Evolutionary conservation across 1,140 invertebrate genomes (phyloP).

Genomic region (Nymphalis io): DNA sequence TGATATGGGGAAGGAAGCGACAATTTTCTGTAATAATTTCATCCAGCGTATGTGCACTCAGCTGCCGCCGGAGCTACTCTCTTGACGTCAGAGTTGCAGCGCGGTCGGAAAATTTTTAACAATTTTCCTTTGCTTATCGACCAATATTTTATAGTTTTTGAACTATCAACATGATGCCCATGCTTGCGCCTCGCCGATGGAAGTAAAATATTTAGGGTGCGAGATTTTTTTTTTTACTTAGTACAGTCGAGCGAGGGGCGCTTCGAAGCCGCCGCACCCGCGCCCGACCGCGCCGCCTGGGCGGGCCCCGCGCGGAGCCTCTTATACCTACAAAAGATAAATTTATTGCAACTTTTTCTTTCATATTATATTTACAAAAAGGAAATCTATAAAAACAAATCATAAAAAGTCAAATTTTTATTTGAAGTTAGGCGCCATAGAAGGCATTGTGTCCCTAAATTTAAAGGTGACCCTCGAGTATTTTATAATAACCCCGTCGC

Average conservation of each 20-base stretch:
- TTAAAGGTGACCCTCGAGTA: conserved; percentile 1
- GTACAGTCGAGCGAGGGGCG: conserved; percentile 51
- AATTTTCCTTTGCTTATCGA: conserved; percentile 59
- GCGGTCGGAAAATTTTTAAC: conserved; percentile 65
- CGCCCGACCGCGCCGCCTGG: conserved; percentile 48
- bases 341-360: conserved; percentile 4
- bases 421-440: not conserved
- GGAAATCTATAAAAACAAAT: conserved; percentile 37
- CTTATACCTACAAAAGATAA: not conserved
- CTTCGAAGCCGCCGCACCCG: conserved; percentile 49
- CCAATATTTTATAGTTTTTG: conserved; percentile 38
- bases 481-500: not conserved
- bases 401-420: conserved; percentile 50
- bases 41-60: conserved; percentile 27
- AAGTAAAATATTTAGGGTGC: conserved; percentile 49
- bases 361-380: conserved; percentile 9
- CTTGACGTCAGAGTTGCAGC: conserved; percentile 55
- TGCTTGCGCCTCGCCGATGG: conserved; percentile 62
- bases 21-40: conserved; percentile 22
- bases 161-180: conserved; percentile 32
- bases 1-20: conserved; percentile 7
- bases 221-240: conserved; percentile 54
- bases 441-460: conserved; percentile 8
- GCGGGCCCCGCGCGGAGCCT: conserved; percentile 48
- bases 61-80: conserved; percentile 12